phyloP scores from a whole-genome alignment of 2,797 vertebrate genomes.

The Alauda arvensis region DNA sequence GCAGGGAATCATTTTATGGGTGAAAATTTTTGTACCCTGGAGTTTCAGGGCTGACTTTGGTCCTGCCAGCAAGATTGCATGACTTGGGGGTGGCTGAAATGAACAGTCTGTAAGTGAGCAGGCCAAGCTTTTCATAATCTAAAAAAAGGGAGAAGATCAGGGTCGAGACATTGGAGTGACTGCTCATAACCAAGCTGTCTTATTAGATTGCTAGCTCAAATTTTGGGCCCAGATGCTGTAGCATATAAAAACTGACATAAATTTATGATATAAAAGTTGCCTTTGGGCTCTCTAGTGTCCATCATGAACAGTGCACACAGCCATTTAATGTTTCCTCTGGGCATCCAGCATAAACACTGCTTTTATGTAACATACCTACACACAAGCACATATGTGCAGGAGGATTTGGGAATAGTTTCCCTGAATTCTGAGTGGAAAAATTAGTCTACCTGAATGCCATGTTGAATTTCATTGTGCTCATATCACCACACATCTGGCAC shows the following conservation, averaged over 20 bases:
- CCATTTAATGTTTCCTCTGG: constrained; percentile 18
- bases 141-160: background rate
- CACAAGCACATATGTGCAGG: background rate
- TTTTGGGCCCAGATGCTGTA: constrained; percentile 23
- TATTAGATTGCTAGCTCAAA: constrained; percentile 7
- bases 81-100: background rate
- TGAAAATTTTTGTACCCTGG: background rate
- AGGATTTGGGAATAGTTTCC: background rate
- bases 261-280: constrained; percentile 15
- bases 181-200: constrained; percentile 24
- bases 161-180: constrained; percentile 3
- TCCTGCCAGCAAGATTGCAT: fast-evolving
- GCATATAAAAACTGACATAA: constrained; percentile 32
- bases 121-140: background rate
- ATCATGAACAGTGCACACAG: background rate
- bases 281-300: background rate
- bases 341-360: constrained; percentile 14
- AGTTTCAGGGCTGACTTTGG: background rate
- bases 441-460: constrained; percentile 11
- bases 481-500: background rate
- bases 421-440: background rate
- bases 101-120: background rate
- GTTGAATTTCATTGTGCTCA: background rate
- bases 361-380: constrained; percentile 31
- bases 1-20: background rate